Conservation (phyloP, 2,888 invertebrate species). For the Aphelenchoides bicaudatus region DNA sequence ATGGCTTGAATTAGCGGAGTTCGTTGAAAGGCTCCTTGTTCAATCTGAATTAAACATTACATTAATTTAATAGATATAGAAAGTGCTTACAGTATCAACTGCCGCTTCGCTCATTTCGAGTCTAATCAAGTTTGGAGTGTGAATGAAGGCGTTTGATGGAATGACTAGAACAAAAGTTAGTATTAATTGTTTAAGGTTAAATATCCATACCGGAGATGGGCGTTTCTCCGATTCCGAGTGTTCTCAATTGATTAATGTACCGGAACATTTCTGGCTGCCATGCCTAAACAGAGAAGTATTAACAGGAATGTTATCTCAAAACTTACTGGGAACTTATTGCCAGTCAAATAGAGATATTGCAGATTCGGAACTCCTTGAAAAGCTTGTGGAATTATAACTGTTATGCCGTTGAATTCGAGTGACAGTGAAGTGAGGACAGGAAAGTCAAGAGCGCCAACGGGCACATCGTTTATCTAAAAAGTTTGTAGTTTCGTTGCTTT, state of each 20-base stretch:
- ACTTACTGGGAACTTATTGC: conserved; percentile 60
- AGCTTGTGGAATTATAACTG: conserved; percentile 55
- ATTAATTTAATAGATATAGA: no score
- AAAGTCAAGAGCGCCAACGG: conserved; percentile 59
- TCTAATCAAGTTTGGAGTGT: conserved; percentile 57
- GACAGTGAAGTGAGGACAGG: conserved; percentile 58
- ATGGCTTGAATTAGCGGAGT: conserved; percentile 58
- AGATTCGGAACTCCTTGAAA: conserved; percentile 59
- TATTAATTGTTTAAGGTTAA: conserved; percentile 58
- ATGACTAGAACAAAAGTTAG: conserved; percentile 11
- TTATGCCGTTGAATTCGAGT: conserved; percentile 60
- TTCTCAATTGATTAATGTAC: conserved; percentile 52
- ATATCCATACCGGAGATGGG: conserved; percentile 60
- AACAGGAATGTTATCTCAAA: no score
- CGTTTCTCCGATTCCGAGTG: conserved; percentile 60
- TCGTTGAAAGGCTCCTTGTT: conserved; percentile 58
- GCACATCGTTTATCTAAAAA: conserved; percentile 45
- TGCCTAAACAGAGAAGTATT: no score
- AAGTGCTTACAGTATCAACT: no score
- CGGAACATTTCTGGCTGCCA: conserved; percentile 60
- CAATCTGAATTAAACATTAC: no score
- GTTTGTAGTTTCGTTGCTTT: conserved; percentile 14
- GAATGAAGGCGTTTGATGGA: conserved; percentile 25
- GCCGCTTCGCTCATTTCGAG: conserved; percentile 61
- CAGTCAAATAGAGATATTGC: conserved; percentile 59